A percentile compares a stretch with the other conserved stretches of the same genome.
Conservation (phyloP, 2,797 vertebrate species). For the Miichthys miiuy region DNA sequence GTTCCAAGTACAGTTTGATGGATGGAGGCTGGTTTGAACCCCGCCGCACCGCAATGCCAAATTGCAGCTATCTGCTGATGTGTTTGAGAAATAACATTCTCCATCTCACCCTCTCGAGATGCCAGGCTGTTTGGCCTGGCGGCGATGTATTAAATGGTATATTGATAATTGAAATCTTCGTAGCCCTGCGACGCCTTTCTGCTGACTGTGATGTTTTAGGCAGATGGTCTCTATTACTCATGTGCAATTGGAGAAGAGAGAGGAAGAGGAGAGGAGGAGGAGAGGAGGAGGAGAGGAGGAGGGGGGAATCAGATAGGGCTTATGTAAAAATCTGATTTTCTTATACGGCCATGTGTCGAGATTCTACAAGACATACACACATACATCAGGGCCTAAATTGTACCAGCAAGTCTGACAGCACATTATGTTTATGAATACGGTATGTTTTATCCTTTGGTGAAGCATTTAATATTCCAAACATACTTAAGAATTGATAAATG, state of each 20-base stretch:
- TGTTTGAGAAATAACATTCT: slow-evolving; percentile 82
- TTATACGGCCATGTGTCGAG: slow-evolving; percentile 25
- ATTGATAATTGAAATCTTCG: slow-evolving; percentile 87
- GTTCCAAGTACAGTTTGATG: slow-evolving; percentile 77
- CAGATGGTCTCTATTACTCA: slow-evolving; percentile 83
- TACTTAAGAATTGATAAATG: slow-evolving; percentile 74
- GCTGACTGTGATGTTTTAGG: slow-evolving; percentile 82
- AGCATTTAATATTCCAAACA: slow-evolving; percentile 62
- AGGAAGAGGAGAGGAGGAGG: background rate
- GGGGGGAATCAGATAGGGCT: slow-evolving; percentile 9
- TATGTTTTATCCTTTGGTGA: slow-evolving; percentile 15
- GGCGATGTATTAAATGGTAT: slow-evolving; percentile 83
- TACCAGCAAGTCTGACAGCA: slow-evolving; percentile 30
- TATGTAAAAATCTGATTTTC: slow-evolving; percentile 46
- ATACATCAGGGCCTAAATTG: slow-evolving; percentile 34
- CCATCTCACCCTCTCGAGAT: slow-evolving; percentile 77
- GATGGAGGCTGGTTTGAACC: slow-evolving; percentile 73
- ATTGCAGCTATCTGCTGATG: slow-evolving; percentile 81
- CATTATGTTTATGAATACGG: slow-evolving; percentile 38
- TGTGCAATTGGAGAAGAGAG: slow-evolving; percentile 63
- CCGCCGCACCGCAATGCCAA: slow-evolving; percentile 60
- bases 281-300: background rate
- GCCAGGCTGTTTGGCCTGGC: slow-evolving; percentile 78
- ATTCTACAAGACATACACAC: slow-evolving; percentile 21
- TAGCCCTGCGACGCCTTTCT: slow-evolving; percentile 68